Evolutionary conservation across 2,113 vertebrate species (phyloP), one percentile per base, ranked within the genome.

Genomic region (Urocitellus parryii): DNA sequence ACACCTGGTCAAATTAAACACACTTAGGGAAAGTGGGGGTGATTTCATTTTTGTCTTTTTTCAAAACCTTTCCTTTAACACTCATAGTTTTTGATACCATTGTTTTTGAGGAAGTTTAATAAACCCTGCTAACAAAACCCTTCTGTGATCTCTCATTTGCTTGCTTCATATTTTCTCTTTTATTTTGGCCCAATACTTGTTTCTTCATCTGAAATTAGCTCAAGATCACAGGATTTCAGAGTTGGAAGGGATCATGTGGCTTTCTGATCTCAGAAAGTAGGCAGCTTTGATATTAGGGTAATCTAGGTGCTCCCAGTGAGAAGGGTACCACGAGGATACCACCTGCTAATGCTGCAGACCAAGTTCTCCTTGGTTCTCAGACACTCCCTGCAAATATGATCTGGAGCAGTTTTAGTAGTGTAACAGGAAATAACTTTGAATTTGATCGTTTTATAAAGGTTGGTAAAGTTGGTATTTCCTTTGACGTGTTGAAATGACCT

Each of bases 181-280:
- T 84, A 73, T 42, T 96, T 90, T 90, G 93, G 24, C 18, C 61
- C 72, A 88, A 67, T 51, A 90, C 76, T 94, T 93, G 11, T 51
- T 96, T 53, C 42, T 70, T 92, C 45, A 80, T 90, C 87, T 92
- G 87, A 95, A 96, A 88, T 96, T 51, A 88, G 74, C 56, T 74
- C 88, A 77, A 84, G 65, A 85, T 88, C 67, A 88, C 4, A 90
- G 72, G 63, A 76, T 34, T 86, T 89, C 65, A 80, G 82, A 81
- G 37, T 63, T 77, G 83, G 73, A 83, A 94, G 61, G 42, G 18
- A 85, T 45, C 45, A 34, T 20, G 81, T 53, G 90, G 88, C 80
- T 95, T 95, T 84, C 87, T 90, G n/a, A 74, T 89, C 37, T 45
- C 61, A 79, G 79, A 72, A 34, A 94, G 12, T 7, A 78, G 73